Conservation (phyloP, 37 sponge, comb jelly and placozoan species). For the Chondrosia reniformis region DNA sequence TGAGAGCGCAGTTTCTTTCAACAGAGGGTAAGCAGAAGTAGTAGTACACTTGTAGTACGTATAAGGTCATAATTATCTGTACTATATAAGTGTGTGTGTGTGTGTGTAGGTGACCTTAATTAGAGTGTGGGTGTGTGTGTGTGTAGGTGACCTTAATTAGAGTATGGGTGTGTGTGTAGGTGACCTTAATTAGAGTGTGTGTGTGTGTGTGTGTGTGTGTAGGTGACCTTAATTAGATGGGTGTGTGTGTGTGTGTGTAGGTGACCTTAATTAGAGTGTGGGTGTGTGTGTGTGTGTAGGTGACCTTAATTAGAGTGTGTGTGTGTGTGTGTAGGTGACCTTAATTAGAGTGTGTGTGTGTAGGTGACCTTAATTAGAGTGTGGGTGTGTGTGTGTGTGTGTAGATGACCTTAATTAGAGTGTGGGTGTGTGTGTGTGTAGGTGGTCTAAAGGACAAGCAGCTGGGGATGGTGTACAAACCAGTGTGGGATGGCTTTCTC, state of each 20-base stretch:
- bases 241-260: constrained; percentile 1
- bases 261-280: no score
- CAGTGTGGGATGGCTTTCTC: constrained; percentile 9
- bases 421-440: constrained; percentile 15
- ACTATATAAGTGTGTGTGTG: neutral
- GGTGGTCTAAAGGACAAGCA: neutral
- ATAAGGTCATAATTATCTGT: neutral
- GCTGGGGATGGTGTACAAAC: neutral
- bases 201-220: constrained; percentile 3
- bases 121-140: no score
- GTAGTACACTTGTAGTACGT: no score
- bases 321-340: neutral
- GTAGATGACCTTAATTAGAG: no score
- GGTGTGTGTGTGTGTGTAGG: no score
- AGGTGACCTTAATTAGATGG: neutral
- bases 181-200: neutral
- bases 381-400: neutral
- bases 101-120: neutral
- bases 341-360: neutral
- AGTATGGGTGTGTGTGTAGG: no score
- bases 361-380: neutral
- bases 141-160: no score
- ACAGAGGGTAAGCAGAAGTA: neutral
- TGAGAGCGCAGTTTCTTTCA: neutral
- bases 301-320: neutral